Evolutionary conservation across 2,113 vertebrate genomes (phyloP).

Genomic region (Panurus biarmicus): DNA sequence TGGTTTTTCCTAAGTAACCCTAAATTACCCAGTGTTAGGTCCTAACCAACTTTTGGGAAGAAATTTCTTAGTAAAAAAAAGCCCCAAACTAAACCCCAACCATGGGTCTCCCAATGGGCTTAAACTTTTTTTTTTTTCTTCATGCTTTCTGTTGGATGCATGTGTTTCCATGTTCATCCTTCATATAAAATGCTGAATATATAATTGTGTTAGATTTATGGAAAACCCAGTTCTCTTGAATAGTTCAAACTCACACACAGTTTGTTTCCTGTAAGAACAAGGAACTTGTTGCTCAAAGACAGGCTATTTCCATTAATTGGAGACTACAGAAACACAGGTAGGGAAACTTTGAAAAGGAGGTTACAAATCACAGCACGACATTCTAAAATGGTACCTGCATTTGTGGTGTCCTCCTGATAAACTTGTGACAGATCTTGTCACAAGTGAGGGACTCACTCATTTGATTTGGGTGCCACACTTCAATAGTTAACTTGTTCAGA

Average conservation of each 20-base stretch:
- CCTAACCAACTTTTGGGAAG: too few species aligned
- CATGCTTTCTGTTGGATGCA: not conserved
- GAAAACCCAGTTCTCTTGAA: not conserved
- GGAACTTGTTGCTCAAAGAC: not conserved
- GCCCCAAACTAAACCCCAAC: too few species aligned
- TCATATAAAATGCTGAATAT: not conserved
- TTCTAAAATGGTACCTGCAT: not conserved
- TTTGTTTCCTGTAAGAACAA: not conserved
- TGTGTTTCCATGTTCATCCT: not conserved
- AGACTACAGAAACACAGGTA: not conserved
- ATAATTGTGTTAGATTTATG: not conserved
- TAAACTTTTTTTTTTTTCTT: not conserved
- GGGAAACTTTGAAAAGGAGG: not conserved
- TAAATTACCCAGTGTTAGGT: too few species aligned
- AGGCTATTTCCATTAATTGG: not conserved
- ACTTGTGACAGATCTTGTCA: not conserved
- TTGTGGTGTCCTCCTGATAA: not conserved
- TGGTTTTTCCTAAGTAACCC: too few species aligned
- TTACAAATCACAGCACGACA: not conserved
- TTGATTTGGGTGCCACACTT: not conserved
- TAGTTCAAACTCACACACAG: not conserved
- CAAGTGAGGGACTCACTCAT: not conserved
- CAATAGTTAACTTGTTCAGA: not conserved
- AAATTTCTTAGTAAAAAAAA: too few species aligned
- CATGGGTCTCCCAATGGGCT: accelerated